Evolutionary conservation across 2,113 vertebrate species (phyloP), one percentile per base, ranked within the genome.

Genomic region (Cryptomyrus ogoouensis): DNA sequence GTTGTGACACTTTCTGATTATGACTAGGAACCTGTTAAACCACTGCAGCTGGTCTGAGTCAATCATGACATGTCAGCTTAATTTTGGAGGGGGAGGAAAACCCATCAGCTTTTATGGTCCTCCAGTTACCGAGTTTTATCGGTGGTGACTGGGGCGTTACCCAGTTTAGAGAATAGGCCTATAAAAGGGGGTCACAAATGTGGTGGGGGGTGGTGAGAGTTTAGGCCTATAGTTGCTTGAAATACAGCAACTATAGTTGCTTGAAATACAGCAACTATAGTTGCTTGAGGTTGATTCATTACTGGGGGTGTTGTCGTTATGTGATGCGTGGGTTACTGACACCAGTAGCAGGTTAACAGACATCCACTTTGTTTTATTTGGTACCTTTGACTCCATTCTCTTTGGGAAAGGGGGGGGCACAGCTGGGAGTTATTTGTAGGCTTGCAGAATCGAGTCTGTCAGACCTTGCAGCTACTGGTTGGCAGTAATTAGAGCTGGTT

Each of bases 401-500:
- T 77, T 15, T 15, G 5, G 70, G 70, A 19, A 35, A 77, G 31
- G 9, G 1, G 9, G 70, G 35, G 70, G 6, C 31, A 39, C 74
- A 80, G 74, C 74, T 39, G 74, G 15, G 74, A 80, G 31, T 42
- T 80, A 80, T 80, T 80, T 80, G 74, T 80, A 80, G 74, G 74
- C 35, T 19, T 80, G 35, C 35, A 80, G 74, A 42, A 7, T 19
- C 15, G 35, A 80, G 74, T 35, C 74, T 80, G 17, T 80, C 74
- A 80, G 39, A 80, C 74, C 74, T 80, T 39, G 13, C 31, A 80
- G 74, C 31, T 42, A 42, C 31, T 80, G 35, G 13, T 42, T 80
- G 74, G 74, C 74, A 80, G 74, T 80, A 80, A 39, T 80, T 39
- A 80, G 13, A 42, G 35, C n/a, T 35, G 31, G 74, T 80, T 42